phyloP scores from a whole-genome alignment of 2,888 invertebrate genomes.

The Phyllotreta striolata region DNA sequence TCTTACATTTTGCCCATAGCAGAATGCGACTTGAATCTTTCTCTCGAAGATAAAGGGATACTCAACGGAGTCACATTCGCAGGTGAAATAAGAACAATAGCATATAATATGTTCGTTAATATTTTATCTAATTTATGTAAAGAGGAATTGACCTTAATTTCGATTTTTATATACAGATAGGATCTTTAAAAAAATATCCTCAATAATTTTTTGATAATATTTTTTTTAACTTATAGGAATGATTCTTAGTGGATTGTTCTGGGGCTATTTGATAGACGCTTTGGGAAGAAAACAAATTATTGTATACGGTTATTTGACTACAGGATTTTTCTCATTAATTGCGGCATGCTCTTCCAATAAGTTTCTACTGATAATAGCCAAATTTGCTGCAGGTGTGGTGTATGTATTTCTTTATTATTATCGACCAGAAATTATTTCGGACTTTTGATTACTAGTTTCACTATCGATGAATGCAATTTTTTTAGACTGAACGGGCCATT shows the following conservation, averaged over 20 bases:
- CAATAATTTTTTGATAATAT: neutral
- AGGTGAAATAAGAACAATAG: conserved; percentile 60
- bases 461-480: conserved; percentile 26
- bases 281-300: conserved; percentile 73
- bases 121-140: neutral
- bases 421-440: neutral
- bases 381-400: conserved; percentile 77
- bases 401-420: conserved; percentile 61
- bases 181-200: conserved; percentile 6
- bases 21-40: conserved; percentile 74
- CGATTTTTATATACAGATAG: too few species aligned
- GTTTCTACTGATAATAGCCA: conserved; percentile 69
- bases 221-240: conserved; percentile 66
- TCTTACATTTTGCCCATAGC: conserved; percentile 77
- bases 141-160: too few species aligned
- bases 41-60: conserved; percentile 74
- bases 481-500: conserved; percentile 73
- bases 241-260: conserved; percentile 74
- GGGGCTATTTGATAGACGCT: conserved; percentile 79
- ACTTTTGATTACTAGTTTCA: too few species aligned
- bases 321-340: conserved; percentile 69
- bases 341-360: conserved; percentile 73
- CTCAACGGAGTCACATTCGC: conserved; percentile 74
- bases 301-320: conserved; percentile 70
- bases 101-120: neutral